Evolutionary conservation across 1,140 invertebrate species (phyloP).

Genomic region (Drosophila erecta): DNA sequence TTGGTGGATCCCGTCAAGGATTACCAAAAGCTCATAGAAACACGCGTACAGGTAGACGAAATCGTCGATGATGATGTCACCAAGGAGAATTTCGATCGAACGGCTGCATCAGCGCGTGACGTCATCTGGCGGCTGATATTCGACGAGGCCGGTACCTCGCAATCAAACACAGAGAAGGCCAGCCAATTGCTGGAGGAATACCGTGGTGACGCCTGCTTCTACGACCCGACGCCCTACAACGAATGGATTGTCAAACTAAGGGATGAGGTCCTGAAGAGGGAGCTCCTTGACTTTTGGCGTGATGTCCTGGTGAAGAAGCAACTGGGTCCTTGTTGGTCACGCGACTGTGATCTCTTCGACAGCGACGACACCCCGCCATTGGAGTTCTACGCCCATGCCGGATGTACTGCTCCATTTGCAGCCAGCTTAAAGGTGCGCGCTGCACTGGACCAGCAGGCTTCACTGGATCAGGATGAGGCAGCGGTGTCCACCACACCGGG

Average conservation of each 20-base stretch:
- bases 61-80: conserved; percentile 59
- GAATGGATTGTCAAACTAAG: conserved; percentile 70
- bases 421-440: conserved; percentile 59
- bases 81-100: conserved; percentile 56
- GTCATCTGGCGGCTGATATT: conserved; percentile 68
- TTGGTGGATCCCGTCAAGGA: conserved; percentile 46
- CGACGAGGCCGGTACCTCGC: background rate
- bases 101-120: conserved; percentile 48
- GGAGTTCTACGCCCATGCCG: conserved; percentile 73
- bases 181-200: conserved; percentile 58
- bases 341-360: conserved; percentile 74
- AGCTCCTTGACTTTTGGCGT: conserved; percentile 72
- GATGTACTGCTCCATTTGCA: conserved; percentile 69
- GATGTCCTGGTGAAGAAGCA: conserved; percentile 60
- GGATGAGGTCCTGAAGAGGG: conserved; percentile 60
- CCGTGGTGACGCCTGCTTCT: conserved; percentile 68
- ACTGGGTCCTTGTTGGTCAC: conserved; percentile 73
- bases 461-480: conserved; percentile 1
- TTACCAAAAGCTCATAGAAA: conserved; percentile 53
- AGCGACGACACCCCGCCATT: conserved; percentile 55
- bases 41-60: conserved; percentile 50
- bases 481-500: conserved; percentile 16
- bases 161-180: conserved; percentile 35
- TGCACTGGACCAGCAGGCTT: background rate
- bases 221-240: conserved; percentile 65